Base-by-base conservation (phyloP, 2,797 vertebrate species). In the Hyperoplus immaculatus region DNA sequence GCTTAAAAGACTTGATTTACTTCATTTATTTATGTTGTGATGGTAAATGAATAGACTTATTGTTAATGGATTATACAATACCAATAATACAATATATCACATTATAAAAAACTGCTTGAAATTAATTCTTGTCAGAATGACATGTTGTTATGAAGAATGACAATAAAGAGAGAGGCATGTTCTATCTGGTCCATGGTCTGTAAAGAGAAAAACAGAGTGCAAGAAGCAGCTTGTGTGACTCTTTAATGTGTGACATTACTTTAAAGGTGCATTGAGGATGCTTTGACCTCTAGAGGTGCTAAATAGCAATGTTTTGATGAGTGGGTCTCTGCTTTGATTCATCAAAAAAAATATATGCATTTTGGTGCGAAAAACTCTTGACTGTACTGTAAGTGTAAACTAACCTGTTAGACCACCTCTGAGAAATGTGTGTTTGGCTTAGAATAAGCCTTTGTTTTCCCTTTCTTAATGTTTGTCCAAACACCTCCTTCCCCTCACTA, bases 211-310 rank as follows among this genome's bases (percentile, higher is more conserved):
- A 12, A n/a, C 4, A 16, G 10, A n/a, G 29, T 29, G 29, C 8
- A 65, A 65, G 53, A 13, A 11, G 42, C 8, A 50, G 8, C n/a
- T 50, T 4, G 8, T 38, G 29, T 39, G 21, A 36, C 10, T 60
- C 16, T 11, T 29, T 29, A 29, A 29, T 29, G 29, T 29, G 29
- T 29, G 29, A 21, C 29, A 29, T 29, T 29, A 9, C 36, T 4
- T 69, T 67, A 54, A 67, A 55, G 18, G 64, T 8, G 1, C 50
- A 58, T 15, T 18, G 21, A 39, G 36, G 39, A 51, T 57, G 10
- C 39, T 71, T 21, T 63, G 51, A 41, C 71, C 71, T 56, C 53
- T 5, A 5, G 60, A 1, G n/a, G 71, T 29, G 71, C 60, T 64
- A 41, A 6, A 42, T 53, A 50, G 71, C 38, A 45, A 42, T 6